Evolutionary conservation across 1,140 invertebrate species (phyloP), one percentile per base, ranked within the genome.

Genomic region (Telenomus remus): DNA sequence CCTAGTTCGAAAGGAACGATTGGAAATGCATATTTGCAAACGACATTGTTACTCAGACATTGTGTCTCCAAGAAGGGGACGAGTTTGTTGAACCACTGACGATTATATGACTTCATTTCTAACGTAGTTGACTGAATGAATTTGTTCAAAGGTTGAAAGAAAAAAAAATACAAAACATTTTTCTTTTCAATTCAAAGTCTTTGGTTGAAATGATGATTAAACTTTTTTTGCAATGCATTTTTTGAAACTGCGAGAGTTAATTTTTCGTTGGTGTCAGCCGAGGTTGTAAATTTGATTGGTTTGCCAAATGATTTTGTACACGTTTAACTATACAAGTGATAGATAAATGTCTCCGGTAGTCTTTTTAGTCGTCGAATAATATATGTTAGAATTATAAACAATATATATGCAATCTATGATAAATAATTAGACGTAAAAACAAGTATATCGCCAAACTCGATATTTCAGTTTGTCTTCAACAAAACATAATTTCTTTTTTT

Each of bases 161-260:
- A n/a, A n/a, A n/a, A n/a, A n/a, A n/a, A n/a, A n/a, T 50, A 19
- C 74, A 78, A 64, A 63, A 74, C 13, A 10, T 51, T 74, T 78
- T 78, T 78, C 54, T 78, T 74, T 61, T 70, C 64, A 61, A 78
- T 70, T 78, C 74, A 37, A 66, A 59, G 70, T 74, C 56, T 50
- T n/a, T n/a, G n/a, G n/a, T n/a, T n/a, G n/a, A n/a, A n/a, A n/a
- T n/a, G n/a, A n/a, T n/a, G n/a, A n/a, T n/a, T n/a, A n/a, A n/a
- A n/a, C n/a, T n/a, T n/a, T 60, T 49, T 65, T 13, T 48, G 37
- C 69, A 48, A 78, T 64, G 19, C 51, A 44, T 73, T 66, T 60
- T 13, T 49, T 69, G 59, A 43, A 66, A 61, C 51, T 57, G 9
- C 66, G 59, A 60, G 55, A 39, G 1, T 27, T 27, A 27, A 27